These are phyloP conservation scores for Dicrurus megarhynchus DNA, from an alignment of 2,113 vertebrate genomes.

Conservation along the genomic window DNA sequence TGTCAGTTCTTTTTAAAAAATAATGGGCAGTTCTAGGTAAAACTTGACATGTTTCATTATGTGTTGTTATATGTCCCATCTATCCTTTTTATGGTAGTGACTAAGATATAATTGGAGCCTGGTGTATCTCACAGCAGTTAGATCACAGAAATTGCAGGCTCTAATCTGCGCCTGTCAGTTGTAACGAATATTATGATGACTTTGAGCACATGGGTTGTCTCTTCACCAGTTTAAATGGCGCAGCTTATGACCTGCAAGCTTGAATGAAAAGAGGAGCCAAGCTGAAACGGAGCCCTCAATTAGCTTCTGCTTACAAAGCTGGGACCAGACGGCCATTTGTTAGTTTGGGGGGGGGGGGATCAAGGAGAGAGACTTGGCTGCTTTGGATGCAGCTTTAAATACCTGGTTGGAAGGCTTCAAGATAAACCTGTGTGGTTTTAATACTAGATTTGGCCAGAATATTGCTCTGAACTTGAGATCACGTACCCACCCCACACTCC, in stretches of 20 bases:
- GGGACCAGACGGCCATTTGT: not conserved
- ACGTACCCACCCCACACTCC: accelerated
- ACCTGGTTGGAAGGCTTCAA: not conserved
- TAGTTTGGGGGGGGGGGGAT: not conserved
- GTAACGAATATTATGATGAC: not conserved
- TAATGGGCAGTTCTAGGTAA: conserved; percentile 38
- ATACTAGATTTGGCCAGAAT: not conserved
- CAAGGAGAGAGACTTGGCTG: not conserved
- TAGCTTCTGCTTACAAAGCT: not conserved
- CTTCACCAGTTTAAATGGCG: not conserved
- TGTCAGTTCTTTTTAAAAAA: conserved; percentile 39
- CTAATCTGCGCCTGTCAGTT: conserved; percentile 13
- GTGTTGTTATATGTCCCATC: not conserved
- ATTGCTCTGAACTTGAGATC: not conserved
- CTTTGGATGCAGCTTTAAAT: not conserved
- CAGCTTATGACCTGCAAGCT: not conserved
- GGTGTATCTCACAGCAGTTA: not conserved
- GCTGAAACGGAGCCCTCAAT: not conserved
- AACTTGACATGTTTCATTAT: conserved; percentile 43
- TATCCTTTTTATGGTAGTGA: conserved; percentile 5
- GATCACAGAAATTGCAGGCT: conserved; percentile 6
- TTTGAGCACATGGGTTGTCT: not conserved
- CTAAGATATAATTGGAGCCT: conserved; percentile 12
- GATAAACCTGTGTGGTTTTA: not conserved
- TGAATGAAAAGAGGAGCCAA: not conserved